Evolutionary conservation across 2,888 invertebrate genomes (phyloP).

Genomic region (Drosophila ochracea): DNA sequence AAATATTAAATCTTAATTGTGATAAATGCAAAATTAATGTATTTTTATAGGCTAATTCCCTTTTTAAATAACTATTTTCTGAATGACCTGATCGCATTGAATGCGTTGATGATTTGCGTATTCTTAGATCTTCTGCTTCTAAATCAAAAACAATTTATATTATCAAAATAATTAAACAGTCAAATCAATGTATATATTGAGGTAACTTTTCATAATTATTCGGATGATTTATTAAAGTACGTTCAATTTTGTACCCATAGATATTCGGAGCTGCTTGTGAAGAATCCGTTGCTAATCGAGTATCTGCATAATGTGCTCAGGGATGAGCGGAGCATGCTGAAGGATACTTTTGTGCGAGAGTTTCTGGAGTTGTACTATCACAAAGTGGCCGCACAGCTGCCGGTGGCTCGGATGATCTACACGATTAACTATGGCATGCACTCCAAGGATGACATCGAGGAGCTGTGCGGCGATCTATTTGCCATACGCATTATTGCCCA

Average conservation of each 20-base stretch:
- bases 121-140: neutral
- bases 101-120: neutral
- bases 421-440: constrained; percentile 85
- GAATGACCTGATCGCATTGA: neutral
- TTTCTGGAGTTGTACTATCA: constrained; percentile 96
- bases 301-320: constrained; percentile 95
- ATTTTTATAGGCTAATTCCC: too few species aligned
- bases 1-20: too few species aligned
- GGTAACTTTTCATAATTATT: neutral
- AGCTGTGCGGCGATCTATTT: constrained; percentile 85
- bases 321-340: constrained; percentile 94
- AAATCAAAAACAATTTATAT: too few species aligned
- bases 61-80: too few species aligned
- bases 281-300: constrained; percentile 93
- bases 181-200: neutral
- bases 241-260: constrained; percentile 83
- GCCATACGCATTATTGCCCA: constrained; percentile 85
- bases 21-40: too few species aligned
- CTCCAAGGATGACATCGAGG: constrained; percentile 85
- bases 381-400: constrained; percentile 87
- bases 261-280: constrained; percentile 92
- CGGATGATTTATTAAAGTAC: neutral
- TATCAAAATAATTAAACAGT: neutral
- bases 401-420: constrained; percentile 84
- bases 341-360: constrained; percentile 93